phyloP scores from a whole-genome alignment of 2,797 vertebrate genomes.

The Paedocypris micromegethes region DNA sequence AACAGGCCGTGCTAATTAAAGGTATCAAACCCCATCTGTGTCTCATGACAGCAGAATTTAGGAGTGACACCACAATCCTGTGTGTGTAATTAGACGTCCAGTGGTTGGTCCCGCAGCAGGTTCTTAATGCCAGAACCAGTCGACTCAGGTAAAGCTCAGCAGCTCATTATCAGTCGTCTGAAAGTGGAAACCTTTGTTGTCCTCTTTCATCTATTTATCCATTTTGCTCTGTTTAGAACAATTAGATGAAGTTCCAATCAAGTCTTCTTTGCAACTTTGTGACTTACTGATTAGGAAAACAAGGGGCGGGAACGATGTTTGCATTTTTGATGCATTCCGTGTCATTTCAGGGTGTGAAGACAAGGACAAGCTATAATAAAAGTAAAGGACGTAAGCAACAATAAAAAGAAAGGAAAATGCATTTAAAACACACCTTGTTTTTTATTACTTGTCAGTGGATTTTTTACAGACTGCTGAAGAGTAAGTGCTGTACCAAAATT shows the following conservation, averaged over 20 bases:
- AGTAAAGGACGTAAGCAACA: too few species aligned
- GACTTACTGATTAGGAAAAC: too few species aligned
- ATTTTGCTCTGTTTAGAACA: slow-evolving; percentile 8
- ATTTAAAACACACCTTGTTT: too few species aligned
- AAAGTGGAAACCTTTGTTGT: slow-evolving; percentile 10
- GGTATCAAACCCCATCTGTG: slow-evolving; percentile 42
- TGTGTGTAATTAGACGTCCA: slow-evolving; percentile 42
- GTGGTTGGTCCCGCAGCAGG: slow-evolving; percentile 18
- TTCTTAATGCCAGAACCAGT: slow-evolving; percentile 19
- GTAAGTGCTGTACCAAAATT: too few species aligned
- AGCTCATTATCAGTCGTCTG: slow-evolving; percentile 36
- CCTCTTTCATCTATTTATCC: slow-evolving; percentile 23
- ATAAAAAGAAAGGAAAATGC: too few species aligned
- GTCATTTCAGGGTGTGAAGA: too few species aligned
- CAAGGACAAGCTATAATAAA: too few species aligned
- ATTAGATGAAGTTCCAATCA: neutral
- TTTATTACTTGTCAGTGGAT: too few species aligned
- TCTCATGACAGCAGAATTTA: slow-evolving; percentile 36
- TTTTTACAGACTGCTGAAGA: too few species aligned
- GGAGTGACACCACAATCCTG: slow-evolving; percentile 36
- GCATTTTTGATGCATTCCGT: too few species aligned
- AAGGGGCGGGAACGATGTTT: too few species aligned
- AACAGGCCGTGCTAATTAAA: slow-evolving; percentile 35
- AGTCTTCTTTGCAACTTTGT: too few species aligned
- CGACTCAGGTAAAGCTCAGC: slow-evolving; percentile 26